Percentiles rank a stretch among this genome's conserved stretches.
phyloP scores from a whole-genome alignment of 2,113 vertebrate species.

The Larimichthys polyactis region DNA sequence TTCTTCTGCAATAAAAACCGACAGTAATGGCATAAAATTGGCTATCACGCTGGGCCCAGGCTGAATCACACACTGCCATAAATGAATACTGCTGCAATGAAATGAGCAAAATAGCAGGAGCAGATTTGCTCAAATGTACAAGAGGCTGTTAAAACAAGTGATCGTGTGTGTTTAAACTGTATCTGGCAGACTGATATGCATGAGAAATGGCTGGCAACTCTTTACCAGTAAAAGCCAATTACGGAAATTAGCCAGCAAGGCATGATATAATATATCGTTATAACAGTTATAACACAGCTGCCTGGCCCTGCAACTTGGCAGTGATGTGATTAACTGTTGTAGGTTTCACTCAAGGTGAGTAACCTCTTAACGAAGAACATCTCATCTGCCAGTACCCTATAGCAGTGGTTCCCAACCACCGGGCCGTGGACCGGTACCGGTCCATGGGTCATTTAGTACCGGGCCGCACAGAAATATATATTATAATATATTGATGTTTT shows the following conservation, averaged over 20 bases:
- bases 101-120: constrained; percentile 52
- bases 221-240: constrained; percentile 47
- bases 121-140: constrained; percentile 40
- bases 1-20: constrained; percentile 68
- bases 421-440: no score
- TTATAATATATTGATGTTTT: no score
- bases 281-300: constrained; percentile 23
- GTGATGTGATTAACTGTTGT: constrained; percentile 8
- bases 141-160: constrained; percentile 51
- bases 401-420: no score
- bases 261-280: constrained; percentile 13
- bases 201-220: constrained; percentile 33
- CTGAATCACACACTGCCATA: constrained; percentile 57
- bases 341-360: not conserved
- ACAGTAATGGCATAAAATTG: constrained; percentile 58
- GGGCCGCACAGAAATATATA: no score
- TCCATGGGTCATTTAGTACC: no score
- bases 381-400: not conserved
- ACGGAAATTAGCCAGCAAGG: constrained; percentile 32
- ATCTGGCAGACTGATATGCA: constrained; percentile 24
- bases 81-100: constrained; percentile 52
- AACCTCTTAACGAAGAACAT: not conserved
- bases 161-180: constrained; percentile 34
- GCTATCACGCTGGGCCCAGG: constrained; percentile 32
- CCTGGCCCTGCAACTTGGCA: constrained; percentile 1